Evolutionary conservation across 2,888 invertebrate genomes (phyloP).

Genomic region (Agrypnus murinus): DNA sequence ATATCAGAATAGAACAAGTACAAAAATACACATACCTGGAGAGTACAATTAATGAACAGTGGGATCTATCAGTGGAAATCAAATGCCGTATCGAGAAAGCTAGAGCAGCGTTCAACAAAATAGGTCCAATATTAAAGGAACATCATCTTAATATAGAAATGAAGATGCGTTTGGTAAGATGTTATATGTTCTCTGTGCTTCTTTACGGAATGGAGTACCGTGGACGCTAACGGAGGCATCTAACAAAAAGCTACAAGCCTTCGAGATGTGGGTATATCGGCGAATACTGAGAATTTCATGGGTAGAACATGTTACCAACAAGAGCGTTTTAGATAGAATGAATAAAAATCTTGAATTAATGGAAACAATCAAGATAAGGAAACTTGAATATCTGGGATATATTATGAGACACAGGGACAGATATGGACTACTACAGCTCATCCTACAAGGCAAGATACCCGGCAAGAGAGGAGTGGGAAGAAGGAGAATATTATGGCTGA

Average conservation of each 20-base stretch:
- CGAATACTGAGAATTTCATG: slow-evolving; percentile 37
- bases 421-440: slow-evolving; percentile 24
- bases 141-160: slow-evolving; percentile 6
- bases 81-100: too few species aligned
- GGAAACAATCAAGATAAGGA: slow-evolving; percentile 7
- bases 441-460: too few species aligned
- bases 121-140: slow-evolving; percentile 8
- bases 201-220: slow-evolving; percentile 16
- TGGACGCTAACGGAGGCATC: slow-evolving; percentile 32
- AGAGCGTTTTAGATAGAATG: slow-evolving; percentile 32
- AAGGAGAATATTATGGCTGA: too few species aligned
- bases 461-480: too few species aligned
- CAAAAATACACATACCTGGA: slow-evolving; percentile 10
- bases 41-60: slow-evolving; percentile 19
- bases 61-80: slow-evolving; percentile 5
- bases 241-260: slow-evolving; percentile 32
- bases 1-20: slow-evolving; percentile 1
- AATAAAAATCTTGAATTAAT: slow-evolving; percentile 18
- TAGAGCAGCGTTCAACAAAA: slow-evolving; percentile 3
- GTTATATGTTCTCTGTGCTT: too few species aligned
- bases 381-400: too few species aligned
- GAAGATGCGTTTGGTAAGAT: too few species aligned
- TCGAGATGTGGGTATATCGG: slow-evolving; percentile 41
- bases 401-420: slow-evolving; percentile 3
- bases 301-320: slow-evolving; percentile 33